A percentile compares a stretch with the other conserved stretches of the same genome.
Evolutionary conservation across 2,888 invertebrate species (phyloP).

Genomic region (Tipula helvola): DNA sequence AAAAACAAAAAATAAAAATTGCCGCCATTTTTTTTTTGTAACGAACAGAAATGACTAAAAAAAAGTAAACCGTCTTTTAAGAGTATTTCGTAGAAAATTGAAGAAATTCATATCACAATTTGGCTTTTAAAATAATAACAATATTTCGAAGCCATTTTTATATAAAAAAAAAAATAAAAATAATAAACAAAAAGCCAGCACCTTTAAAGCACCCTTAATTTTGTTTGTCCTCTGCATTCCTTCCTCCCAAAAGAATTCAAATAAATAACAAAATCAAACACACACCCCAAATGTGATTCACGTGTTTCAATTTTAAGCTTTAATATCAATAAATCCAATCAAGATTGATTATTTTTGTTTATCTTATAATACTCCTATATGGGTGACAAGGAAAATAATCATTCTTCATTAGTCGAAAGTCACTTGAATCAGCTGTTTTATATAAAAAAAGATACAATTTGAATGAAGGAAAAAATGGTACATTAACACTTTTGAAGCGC

Average conservation of each 20-base stretch:
- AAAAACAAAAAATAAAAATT: background rate
- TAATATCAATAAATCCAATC: background rate
- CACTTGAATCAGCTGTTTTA: background rate
- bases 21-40: background rate
- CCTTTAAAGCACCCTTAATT: background rate
- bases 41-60: background rate
- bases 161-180: background rate
- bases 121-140: background rate
- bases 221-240: background rate
- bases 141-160: background rate
- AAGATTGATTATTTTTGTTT: background rate
- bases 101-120: background rate
- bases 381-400: background rate
- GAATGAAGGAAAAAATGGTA: background rate
- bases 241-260: background rate
- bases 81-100: background rate
- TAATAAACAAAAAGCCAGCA: background rate
- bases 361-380: background rate
- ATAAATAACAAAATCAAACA: background rate
- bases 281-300: background rate
- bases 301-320: background rate
- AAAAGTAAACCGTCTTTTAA: background rate
- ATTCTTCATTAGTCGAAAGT: background rate
- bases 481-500: background rate
- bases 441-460: background rate